Evolutionary conservation across 2,797 vertebrate species (phyloP), one percentile per base, ranked within the genome.

Genomic region (Chrosomus eos): DNA sequence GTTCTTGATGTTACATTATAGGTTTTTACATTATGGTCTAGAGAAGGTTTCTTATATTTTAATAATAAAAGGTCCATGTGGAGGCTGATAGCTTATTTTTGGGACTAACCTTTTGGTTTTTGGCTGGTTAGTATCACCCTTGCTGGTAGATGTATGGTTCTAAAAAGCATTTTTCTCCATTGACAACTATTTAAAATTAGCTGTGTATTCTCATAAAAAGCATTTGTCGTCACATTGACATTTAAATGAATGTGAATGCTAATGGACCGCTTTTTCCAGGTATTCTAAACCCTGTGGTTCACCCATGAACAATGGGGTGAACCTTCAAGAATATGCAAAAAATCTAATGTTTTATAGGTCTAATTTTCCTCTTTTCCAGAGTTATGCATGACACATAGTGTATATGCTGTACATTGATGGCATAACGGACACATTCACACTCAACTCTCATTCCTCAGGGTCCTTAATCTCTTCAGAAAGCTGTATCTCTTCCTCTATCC

Each of bases 401-500:
- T 71, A 45, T 26, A 72, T 38, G 9, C 51, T 51, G 8, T 33
- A 78, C 73, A 83, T 40, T 55, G 31, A 76, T 53, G 28, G 43
- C 28, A 66, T 31, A 45, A 21, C 6, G 2, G 21, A 36, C 33
- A n/a, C 21, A 18, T 43, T 77, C 18, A 78, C 48, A 71, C 64
- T 43, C 48, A 84, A 64, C 58, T 67, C 75, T 83, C 73, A 87
- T 51, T 43, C 28, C 7, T 81, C 51, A 67, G 58, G 53, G 31
- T 82, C 60, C 19, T 82, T 33, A 5, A 79, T 26, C 45, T 86
- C 82, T 72, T 73, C 75, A 62, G 45, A 64, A 43, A 40, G 38
- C 71, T 51, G 81, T 6, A 78, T 13, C 26, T 89, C 86, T 72
- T 88, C 82, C 19, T 80, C 70, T 82, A 23, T 64, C 33, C 31